A percentile compares a stretch with the other conserved stretches of the same genome.
Evolutionary conservation across 23 tunicate genomes (phyloP).

Genomic region (Halocynthia roretzi): DNA sequence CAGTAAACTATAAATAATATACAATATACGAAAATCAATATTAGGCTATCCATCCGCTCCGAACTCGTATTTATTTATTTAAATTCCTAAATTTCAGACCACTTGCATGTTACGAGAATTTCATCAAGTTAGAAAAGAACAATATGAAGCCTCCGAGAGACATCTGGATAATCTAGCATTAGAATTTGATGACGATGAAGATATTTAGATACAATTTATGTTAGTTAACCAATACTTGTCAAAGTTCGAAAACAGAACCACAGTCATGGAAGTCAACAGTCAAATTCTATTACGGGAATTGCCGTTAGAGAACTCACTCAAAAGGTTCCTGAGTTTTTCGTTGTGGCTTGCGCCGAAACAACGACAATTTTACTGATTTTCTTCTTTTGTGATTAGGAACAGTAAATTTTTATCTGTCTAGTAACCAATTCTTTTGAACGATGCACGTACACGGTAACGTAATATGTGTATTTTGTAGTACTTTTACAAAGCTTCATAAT

Average conservation of each 20-base stretch:
- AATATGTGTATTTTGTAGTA: no score
- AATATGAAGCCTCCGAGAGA: conserved; percentile 2
- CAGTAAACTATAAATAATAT: not conserved
- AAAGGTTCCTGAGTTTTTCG: not conserved
- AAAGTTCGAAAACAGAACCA: not conserved
- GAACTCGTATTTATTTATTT: no score
- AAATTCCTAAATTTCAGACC: not conserved
- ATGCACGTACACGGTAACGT: no score
- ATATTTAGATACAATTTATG: not conserved
- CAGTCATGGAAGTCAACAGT: not conserved
- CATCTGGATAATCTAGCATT: not conserved
- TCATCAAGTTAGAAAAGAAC: conserved; percentile 1
- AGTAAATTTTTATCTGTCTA: no score
- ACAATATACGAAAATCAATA: not conserved
- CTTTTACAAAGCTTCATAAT: no score
- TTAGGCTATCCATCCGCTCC: no score
- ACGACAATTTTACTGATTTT: conserved; percentile 3
- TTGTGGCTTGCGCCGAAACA: not conserved
- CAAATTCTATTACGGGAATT: not conserved
- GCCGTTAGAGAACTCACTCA: no score
- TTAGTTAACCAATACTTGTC: not conserved
- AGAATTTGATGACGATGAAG: not conserved
- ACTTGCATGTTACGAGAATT: conserved; percentile 40
- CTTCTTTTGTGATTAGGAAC: not conserved
- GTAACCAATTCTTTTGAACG: no score